Base-by-base conservation (phyloP, 2,888 invertebrate species). In the Cistogaster globosa region DNA sequence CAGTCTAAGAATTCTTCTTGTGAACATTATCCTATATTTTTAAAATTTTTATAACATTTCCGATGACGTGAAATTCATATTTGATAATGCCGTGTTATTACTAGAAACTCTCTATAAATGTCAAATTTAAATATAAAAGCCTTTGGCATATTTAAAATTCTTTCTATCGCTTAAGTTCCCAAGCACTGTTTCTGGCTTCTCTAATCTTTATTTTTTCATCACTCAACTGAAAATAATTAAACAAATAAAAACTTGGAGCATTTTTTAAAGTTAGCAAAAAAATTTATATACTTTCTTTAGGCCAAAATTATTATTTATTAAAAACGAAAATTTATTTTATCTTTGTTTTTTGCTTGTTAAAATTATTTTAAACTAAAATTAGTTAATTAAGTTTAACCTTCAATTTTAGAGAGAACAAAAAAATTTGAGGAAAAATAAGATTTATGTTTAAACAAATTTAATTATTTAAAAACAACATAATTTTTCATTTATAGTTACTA, bases 281-380 rank as follows among this genome's bases (percentile, higher is more conserved):
- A 65, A 60, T 48, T 14, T 48, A 0, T 22, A 48, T 58, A 67
- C 42, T 67, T 36, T 83, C 55, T 58, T 26, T 38, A n/a, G 53
- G 6, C 11, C 68, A 80, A 83, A 79, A 74, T 12, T 16, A 38
- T 11, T 86, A 78, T 88, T 87, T 89, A 88, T 84, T 88, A 86
- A 86, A 87, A 88, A 81, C 55, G 42, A 67, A n/a, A 75, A 79
- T 71, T 71, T 84, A 87, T 87, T 82, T 87, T 85, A 82, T 57
- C 51, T 75, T 76, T 60, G 58, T 5, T 58, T 78, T 45, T 69
- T 62, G 74, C 16, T 65, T 51, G 72, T 75, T 75, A 22, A 68
- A 74, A 67, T 58, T 80, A 53, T 65, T 83, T 72, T 48, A 48
- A 48, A 48, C 14, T 48, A 62, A 68, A 82, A 75, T 60, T 62